Evolutionary conservation across 2,113 vertebrate species (phyloP).

Genomic region (Peromyscus maniculatus): DNA sequence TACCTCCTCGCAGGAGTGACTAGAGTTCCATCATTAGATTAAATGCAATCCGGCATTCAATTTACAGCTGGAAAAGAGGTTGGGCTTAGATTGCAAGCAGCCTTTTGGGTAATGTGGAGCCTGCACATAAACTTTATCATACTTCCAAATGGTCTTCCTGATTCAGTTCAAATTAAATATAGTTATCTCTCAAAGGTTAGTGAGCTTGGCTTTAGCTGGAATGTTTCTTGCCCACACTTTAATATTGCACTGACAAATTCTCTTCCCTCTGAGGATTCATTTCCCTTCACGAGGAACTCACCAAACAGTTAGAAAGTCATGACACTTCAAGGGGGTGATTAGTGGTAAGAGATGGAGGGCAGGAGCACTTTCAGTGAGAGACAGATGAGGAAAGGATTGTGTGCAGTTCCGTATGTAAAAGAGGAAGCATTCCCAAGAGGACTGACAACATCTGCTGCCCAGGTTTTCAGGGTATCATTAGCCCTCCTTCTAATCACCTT

Average conservation of each 20-base stretch:
- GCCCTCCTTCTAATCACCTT: slow-evolving; percentile 23
- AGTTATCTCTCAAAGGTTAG: slow-evolving; percentile 74
- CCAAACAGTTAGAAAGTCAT: slow-evolving; percentile 41
- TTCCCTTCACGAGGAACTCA: slow-evolving; percentile 49
- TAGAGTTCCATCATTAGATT: not conserved
- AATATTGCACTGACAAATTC: slow-evolving; percentile 63
- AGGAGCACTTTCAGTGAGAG: not conserved
- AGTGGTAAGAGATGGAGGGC: not conserved
- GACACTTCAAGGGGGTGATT: slow-evolving; percentile 46
- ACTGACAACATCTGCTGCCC: slow-evolving; percentile 51
- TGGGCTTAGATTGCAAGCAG: slow-evolving; percentile 33
- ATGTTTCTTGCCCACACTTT: slow-evolving; percentile 63
- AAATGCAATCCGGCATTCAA: slow-evolving; percentile 58
- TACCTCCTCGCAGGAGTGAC: not conserved
- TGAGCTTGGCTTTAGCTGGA: slow-evolving; percentile 57
- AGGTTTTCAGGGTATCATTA: not conserved
- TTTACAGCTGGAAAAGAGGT: slow-evolving; percentile 32
- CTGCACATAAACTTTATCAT: slow-evolving; percentile 44
- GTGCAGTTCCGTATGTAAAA: not conserved
- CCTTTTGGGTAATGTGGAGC: slow-evolving; percentile 61
- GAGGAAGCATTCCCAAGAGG: slow-evolving; percentile 19
- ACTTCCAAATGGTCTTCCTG: slow-evolving; percentile 47
- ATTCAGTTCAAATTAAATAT: slow-evolving; percentile 74
- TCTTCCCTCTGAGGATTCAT: slow-evolving; percentile 52
- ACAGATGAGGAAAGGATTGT: not conserved